A percentile compares a stretch with the other conserved stretches of the same genome.
Conservation (phyloP, 2,888 invertebrate species). For the Archips crataeganus region DNA sequence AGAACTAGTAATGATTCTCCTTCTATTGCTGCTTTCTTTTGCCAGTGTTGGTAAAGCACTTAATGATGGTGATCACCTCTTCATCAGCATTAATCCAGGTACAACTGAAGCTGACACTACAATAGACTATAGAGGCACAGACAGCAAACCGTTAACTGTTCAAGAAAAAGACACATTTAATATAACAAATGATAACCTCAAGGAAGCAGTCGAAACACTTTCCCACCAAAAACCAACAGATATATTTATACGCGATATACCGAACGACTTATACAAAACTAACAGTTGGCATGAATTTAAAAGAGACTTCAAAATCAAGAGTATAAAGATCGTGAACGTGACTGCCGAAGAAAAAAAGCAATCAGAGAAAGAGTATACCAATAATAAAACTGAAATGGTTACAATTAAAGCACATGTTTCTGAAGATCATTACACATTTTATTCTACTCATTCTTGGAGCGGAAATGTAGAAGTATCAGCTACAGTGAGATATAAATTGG, state of each 20-base stretch:
- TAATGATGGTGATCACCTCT: neutral
- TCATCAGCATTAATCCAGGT: neutral
- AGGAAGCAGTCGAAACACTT: neutral
- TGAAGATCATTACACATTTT: neutral
- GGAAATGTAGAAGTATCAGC: neutral
- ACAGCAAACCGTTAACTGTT: neutral
- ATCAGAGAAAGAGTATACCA: neutral
- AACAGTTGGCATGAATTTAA: slow-evolving; percentile 21
- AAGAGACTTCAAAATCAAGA: slow-evolving; percentile 21
- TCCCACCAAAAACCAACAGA: neutral
- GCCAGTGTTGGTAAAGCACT: neutral
- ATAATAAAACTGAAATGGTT: neutral
- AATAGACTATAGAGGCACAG: neutral
- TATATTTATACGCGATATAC: neutral
- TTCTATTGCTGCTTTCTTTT: neutral
- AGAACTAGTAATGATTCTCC: neutral
- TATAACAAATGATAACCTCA: neutral
- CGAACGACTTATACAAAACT: neutral
- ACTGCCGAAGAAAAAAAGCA: neutral
- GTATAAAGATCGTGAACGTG: slow-evolving; percentile 14
- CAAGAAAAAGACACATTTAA: neutral
- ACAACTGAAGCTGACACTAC: neutral
- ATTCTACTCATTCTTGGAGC: neutral
- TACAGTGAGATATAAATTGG: neutral
- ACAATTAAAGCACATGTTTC: neutral